These are phyloP conservation scores for Sinopyrophorus schimmeli DNA, from an alignment of 2,888 invertebrate species.

Conservation along the genomic window DNA sequence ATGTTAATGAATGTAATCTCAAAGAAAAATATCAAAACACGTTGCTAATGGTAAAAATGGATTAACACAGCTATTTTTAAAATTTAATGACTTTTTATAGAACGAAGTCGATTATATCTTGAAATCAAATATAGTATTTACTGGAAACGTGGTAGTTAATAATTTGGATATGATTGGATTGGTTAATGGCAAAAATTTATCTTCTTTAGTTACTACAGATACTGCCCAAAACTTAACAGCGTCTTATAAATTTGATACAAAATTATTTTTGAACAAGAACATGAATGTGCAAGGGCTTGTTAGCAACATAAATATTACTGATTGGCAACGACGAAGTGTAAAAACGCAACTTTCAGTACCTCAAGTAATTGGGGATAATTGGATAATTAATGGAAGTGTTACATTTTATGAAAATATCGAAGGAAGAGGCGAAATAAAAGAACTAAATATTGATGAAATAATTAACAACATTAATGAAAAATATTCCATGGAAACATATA, in stretches of 20 bases:
- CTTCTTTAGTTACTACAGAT: conserved; percentile 51
- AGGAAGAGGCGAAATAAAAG: conserved; percentile 49
- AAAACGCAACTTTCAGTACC: conserved; percentile 44
- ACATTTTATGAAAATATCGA: conserved; percentile 49
- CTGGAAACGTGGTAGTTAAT: conserved; percentile 46
- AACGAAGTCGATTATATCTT: conserved; percentile 50
- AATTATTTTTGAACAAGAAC: no score
- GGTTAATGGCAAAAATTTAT: conserved; percentile 52
- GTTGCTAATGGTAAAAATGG: conserved; percentile 55
- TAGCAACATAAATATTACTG: conserved; percentile 52
- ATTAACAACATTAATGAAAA: conserved; percentile 42
- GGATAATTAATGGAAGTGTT: conserved; percentile 54
- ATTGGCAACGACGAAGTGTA: conserved; percentile 55
- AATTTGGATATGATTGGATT: conserved; percentile 43
- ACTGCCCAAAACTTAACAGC: conserved; percentile 49
- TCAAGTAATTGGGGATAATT: conserved; percentile 57
- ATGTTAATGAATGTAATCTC: conserved; percentile 56
- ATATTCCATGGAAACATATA: conserved; percentile 36
- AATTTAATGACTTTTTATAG: no score
- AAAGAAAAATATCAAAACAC: conserved; percentile 57
- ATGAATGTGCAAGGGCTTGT: background rate
- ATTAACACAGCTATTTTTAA: no score
- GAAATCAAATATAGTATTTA: conserved; percentile 51
- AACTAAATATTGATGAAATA: conserved; percentile 45
- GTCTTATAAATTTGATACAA: conserved; percentile 45